phyloP scores from a whole-genome alignment of 1,140 invertebrate species.

The Temnothorax nylanderi region DNA sequence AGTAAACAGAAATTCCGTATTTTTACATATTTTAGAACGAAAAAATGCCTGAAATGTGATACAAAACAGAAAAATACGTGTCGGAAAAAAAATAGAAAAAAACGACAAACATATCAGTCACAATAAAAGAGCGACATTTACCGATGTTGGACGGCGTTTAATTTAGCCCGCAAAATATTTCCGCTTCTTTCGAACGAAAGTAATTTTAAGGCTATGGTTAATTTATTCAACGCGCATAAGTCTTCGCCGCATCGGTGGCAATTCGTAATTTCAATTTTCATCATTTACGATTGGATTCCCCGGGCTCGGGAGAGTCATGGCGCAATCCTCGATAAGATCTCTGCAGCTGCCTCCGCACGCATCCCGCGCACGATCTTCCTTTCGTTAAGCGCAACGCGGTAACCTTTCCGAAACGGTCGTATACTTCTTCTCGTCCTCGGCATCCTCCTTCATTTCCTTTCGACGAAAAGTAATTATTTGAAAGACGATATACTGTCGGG shows the following conservation, averaged over 20 bases:
- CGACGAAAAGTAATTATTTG: slow-evolving; percentile 63
- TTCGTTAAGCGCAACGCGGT: slow-evolving; percentile 34
- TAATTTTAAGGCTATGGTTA: neutral
- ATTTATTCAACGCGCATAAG: slow-evolving; percentile 39
- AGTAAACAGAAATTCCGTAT: slow-evolving; percentile 9
- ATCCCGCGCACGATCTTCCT: slow-evolving; percentile 53
- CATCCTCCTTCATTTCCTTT: slow-evolving; percentile 60
- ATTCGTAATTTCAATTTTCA: slow-evolving; percentile 52
- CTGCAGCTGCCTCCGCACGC: neutral
- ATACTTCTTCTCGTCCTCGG: slow-evolving; percentile 14
- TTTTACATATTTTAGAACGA: neutral
- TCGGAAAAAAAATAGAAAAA: neutral
- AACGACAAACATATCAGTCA: neutral
- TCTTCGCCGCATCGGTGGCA: slow-evolving; percentile 18
- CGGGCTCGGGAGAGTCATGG: neutral
- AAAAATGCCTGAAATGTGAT: neutral
- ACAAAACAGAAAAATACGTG: neutral
- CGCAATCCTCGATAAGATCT: slow-evolving; percentile 59
- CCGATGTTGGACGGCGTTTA: neutral
- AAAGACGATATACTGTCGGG: slow-evolving; percentile 43
- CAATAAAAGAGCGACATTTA: neutral
- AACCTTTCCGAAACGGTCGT: slow-evolving; percentile 40
- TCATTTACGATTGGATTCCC: slow-evolving; percentile 56
- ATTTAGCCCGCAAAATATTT: slow-evolving; percentile 6
- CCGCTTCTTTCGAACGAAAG: neutral